Conservation (phyloP, 2,113 vertebrate genomes). For the Labrus mixtus region DNA sequence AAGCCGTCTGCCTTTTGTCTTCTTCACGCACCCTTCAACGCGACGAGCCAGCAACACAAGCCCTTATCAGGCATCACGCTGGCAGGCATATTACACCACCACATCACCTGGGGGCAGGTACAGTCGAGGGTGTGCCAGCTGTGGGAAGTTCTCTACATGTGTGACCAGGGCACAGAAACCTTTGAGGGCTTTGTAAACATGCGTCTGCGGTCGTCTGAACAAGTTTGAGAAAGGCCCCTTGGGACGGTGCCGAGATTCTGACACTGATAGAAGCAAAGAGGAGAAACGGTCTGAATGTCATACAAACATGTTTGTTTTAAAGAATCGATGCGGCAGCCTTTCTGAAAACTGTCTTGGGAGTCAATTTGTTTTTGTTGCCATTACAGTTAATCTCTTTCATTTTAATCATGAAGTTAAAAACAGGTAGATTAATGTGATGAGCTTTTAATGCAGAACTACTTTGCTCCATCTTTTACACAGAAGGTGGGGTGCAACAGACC, state of each 20-base stretch:
- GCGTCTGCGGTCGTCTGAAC: constrained; percentile 65
- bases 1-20: constrained; percentile 80
- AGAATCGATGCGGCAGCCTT: no score
- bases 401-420: no score
- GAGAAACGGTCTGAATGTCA: constrained; percentile 51
- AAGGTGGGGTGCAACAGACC: no score
- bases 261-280: constrained; percentile 56
- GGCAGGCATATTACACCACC: constrained; percentile 44
- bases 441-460: no score
- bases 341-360: no score
- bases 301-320: constrained; percentile 11
- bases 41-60: constrained; percentile 67
- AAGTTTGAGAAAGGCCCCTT: constrained; percentile 38
- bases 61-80: constrained; percentile 70
- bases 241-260: constrained; percentile 54
- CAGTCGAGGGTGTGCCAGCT: constrained; percentile 49
- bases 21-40: constrained; percentile 75
- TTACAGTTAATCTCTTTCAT: no score
- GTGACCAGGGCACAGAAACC: constrained; percentile 42
- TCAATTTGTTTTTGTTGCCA: no score
- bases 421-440: no score
- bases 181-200: constrained; percentile 77
- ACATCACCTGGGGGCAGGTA: constrained; percentile 66
- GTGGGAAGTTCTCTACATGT: constrained; percentile 53
- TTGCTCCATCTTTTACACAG: no score